Base-by-base conservation (phyloP, 2,113 vertebrate species). In the Cochlearius cochlearius region DNA sequence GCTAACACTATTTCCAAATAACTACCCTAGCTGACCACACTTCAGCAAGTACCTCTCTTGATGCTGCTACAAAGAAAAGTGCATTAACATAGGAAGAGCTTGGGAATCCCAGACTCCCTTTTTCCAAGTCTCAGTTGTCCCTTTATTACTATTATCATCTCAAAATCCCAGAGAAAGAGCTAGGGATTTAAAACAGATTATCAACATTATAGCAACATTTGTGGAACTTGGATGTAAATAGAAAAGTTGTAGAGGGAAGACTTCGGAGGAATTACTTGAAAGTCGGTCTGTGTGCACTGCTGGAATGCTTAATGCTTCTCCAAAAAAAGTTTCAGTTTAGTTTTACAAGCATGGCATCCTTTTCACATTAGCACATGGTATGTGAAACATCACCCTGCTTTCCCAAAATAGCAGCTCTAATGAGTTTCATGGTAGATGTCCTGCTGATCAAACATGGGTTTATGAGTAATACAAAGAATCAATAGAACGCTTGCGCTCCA, bases 341-440 rank as follows among this genome's bases (percentile, higher is more conserved):
- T 92, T 97, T 96, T 90, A 94, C 78, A 95, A 96, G 71, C 71
- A 80, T 74, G 50, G 90, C 88, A 90, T 87, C 95, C 90, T 94
- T 93, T 95, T 80, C 92, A 90, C 63, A 92, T 95, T 93, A 96
- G 90, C 92, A 73, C 74, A 45, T 49, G 69, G 21, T 92, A 80
- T 67, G 41, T 71, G 88, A 85, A 95, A 88, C 79, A 83, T 69
- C 85, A 84, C 30, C 27, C 75, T 18, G 14, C 43, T 76, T 84
- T 72, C 90, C 93, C 78, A 86, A 96, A 96, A 94, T 39, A 96
- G 79, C 53, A 53, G 39, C 43, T 92, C 47, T 96, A 87, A 94
- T 76, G 90, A 95, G 86, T 95, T 96, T 94, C 80, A 41, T 73
- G 89, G 91, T 93, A 80, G 62, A 89, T 56, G 71, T 76, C 85